phyloP scores from a whole-genome alignment of 2,888 invertebrate species.

The Rhagium mordax region DNA sequence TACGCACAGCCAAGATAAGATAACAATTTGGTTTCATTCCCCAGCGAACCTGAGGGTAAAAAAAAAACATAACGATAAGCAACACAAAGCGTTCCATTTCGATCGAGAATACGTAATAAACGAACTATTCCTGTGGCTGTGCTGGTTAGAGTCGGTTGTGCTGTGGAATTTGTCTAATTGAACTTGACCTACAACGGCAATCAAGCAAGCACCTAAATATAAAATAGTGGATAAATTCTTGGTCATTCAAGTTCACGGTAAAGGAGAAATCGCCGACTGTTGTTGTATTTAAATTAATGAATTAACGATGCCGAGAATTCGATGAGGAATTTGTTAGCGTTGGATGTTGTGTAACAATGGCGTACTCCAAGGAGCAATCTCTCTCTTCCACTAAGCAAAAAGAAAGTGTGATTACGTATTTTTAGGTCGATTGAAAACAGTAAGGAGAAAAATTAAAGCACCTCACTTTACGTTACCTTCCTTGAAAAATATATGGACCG shows the following conservation, averaged over 20 bases:
- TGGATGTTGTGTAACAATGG: not conserved
- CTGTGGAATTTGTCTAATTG: not conserved
- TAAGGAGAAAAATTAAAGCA: too few relatives aligned
- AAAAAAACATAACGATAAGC: too few relatives aligned
- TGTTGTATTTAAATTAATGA: not conserved
- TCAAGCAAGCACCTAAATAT: not conserved
- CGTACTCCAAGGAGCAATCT: not conserved
- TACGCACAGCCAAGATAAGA: too few relatives aligned
- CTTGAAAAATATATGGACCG: too few relatives aligned
- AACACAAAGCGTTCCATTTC: too few relatives aligned
- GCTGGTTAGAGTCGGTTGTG: not conserved
- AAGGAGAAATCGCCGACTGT: not conserved
- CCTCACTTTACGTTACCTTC: too few relatives aligned
- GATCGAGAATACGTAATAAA: not conserved
- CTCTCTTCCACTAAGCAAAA: too few relatives aligned
- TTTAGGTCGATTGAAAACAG: too few relatives aligned
- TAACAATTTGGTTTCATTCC: too few relatives aligned
- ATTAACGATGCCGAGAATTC: not conserved
- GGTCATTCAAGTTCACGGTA: not conserved
- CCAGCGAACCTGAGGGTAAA: too few relatives aligned
- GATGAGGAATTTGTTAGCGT: not conserved
- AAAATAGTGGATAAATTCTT: not conserved
- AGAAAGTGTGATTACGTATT: too few relatives aligned
- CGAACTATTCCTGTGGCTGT: not conserved
- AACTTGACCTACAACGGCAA: not conserved